Conservation (phyloP, 2,888 invertebrate genomes). For the Automeris io region DNA sequence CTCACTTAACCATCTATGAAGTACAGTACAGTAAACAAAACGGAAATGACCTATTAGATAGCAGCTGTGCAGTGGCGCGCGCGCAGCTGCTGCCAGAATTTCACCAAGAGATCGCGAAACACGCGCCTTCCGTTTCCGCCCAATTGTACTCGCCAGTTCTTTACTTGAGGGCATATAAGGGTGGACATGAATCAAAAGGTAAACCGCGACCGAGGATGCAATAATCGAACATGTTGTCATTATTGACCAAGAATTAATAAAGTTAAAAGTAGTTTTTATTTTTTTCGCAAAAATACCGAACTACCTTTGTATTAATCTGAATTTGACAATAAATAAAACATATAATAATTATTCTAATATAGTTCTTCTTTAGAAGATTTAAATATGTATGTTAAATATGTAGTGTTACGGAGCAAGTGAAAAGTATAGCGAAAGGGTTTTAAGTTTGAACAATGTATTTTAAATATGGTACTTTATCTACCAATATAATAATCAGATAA, state of each 20-base stretch:
- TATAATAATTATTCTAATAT: too few species aligned
- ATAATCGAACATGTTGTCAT: constrained; percentile 21
- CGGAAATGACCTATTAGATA: constrained; percentile 71
- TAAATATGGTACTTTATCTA: too few species aligned
- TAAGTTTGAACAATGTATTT: too few species aligned
- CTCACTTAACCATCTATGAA: constrained; percentile 1
- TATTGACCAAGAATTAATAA: background rate
- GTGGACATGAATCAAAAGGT: constrained; percentile 57
- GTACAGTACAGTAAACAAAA: constrained; percentile 34
- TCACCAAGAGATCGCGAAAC: constrained; percentile 72
- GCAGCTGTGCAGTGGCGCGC: constrained; percentile 51
- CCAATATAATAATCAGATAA: too few species aligned
- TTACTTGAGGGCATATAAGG: constrained; percentile 34
- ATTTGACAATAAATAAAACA: too few species aligned
- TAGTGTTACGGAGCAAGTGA: too few species aligned
- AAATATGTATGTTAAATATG: too few species aligned
- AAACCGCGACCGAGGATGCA: background rate
- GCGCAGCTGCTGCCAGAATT: constrained; percentile 70
- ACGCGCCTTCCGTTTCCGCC: constrained; percentile 74
- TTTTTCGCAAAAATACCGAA: too few species aligned
- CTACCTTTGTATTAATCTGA: too few species aligned
- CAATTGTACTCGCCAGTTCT: constrained; percentile 50
- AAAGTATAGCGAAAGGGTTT: too few species aligned
- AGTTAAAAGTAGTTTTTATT: too few species aligned
- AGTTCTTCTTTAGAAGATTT: too few species aligned